These are phyloP conservation scores for Lapara coniferarum DNA, from an alignment of 2,888 invertebrate species.

Conservation along the genomic window DNA sequence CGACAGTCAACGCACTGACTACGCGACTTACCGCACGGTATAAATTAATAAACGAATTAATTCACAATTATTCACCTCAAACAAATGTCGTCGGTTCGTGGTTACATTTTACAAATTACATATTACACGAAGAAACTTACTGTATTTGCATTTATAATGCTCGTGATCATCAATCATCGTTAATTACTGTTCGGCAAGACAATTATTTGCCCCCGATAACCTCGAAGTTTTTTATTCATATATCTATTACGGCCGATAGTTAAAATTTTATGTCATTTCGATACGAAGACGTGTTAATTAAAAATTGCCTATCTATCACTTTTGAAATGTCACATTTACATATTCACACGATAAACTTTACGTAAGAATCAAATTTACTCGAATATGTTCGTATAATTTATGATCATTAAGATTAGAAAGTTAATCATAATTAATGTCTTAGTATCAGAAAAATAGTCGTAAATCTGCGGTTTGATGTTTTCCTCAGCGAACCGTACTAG, in stretches of 20 bases:
- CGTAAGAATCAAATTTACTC: slow-evolving; percentile 24
- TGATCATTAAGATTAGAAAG: slow-evolving; percentile 28
- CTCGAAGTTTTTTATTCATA: slow-evolving; percentile 10
- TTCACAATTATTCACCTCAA: slow-evolving; percentile 54
- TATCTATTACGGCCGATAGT: slow-evolving; percentile 17
- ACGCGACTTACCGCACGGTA: slow-evolving; percentile 9
- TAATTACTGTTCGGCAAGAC: slow-evolving; percentile 51
- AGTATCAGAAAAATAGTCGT: slow-evolving; percentile 21
- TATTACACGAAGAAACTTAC: slow-evolving; percentile 52
- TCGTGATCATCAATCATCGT: slow-evolving; percentile 64
- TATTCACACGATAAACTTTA: slow-evolving; percentile 33
- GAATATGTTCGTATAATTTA: slow-evolving; percentile 22
- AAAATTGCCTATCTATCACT: slow-evolving; percentile 30
- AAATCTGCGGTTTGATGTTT: slow-evolving; percentile 26
- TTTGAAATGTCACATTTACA: slow-evolving; percentile 31
- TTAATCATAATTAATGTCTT: slow-evolving; percentile 24
- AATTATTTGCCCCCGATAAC: slow-evolving; percentile 35
- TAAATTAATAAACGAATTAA: slow-evolving; percentile 51
- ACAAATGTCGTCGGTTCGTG: slow-evolving; percentile 57
- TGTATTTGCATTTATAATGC: slow-evolving; percentile 69
- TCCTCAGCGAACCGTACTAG: slow-evolving; percentile 37
- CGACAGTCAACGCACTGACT: slow-evolving; percentile 17
- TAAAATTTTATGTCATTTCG: slow-evolving; percentile 23
- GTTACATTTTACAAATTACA: slow-evolving; percentile 63
- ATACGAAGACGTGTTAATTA: slow-evolving; percentile 28